Base-by-base conservation (phyloP, 2,113 vertebrate species). In the Fulmarus glacialis region DNA sequence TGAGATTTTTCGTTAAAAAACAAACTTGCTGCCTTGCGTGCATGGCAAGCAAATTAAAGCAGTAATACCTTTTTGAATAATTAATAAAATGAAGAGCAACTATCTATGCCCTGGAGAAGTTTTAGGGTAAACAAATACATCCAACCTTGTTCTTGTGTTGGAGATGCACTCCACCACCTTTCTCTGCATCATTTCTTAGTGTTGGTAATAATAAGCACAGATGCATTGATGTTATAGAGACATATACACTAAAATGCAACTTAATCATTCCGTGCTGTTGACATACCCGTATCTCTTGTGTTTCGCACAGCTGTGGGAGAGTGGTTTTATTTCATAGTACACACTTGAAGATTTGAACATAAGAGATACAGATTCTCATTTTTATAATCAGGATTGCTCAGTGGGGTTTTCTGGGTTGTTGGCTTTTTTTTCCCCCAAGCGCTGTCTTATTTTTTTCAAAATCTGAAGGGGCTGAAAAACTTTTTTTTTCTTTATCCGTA, bases 21-120 rank as follows among this genome's bases (percentile, higher is more conserved):
- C 78, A 91, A 93, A 80, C 56, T 63, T 79, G 73, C 47, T 73
- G 70, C 45, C 85, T 73, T 82, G 80, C 7, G 1, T 89, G 68
- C 62, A 71, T 34, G 91, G 86, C 63, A 77, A 70, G 45, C 70
- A 86, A 91, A 95, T 95, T 84, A 97, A 94, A 93, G 89, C 64
- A 94, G 34, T 71, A 86, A 71, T 80, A 82, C 45, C 62, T 95
- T 96, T 91, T 55, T 94, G 55, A 86, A 82, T 92, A 94, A 86
- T 90, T 94, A 82, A 93, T 90, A 82, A 84, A 92, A 91, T 87
- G 15, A 90, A 89, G 64, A 81, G 64, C 68, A 87, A n/a, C 48
- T 90, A 11, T 40, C 55, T 66, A 11, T 80, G 64, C 81, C 79
- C 50, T 48, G 56, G 64, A 82, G 92, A 87, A 58, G 43, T 88